Evolutionary conservation across 2,797 vertebrate species (phyloP).

Genomic region (Naso thynnoides): DNA sequence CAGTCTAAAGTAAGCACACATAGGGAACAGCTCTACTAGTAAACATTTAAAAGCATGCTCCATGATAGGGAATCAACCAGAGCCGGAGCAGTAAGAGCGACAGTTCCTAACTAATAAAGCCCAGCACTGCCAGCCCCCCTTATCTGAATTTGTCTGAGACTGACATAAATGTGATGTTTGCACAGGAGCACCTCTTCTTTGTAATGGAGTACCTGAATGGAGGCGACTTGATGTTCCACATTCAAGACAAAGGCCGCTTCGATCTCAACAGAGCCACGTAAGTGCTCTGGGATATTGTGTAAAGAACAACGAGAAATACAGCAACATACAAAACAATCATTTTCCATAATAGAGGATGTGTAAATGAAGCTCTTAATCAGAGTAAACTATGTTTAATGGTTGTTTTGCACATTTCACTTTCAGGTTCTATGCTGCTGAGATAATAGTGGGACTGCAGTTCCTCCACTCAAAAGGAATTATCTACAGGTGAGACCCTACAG

Average conservation of each 20-base stretch:
- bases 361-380: not conserved
- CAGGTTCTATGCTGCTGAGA: slow-evolving; percentile 96
- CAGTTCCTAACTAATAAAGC: slow-evolving; percentile 9
- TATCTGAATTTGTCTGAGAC: slow-evolving; percentile 25
- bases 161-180: slow-evolving; percentile 57
- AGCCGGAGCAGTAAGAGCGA: slow-evolving; percentile 37
- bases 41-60: slow-evolving; percentile 11
- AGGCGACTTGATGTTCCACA: slow-evolving; percentile 99
- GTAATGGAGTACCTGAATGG: slow-evolving; percentile 99
- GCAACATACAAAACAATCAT: not conserved
- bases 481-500: slow-evolving; percentile 89
- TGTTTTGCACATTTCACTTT: slow-evolving; percentile 35
- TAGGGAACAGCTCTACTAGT: not conserved
- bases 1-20: slow-evolving; percentile 91
- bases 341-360: not conserved
- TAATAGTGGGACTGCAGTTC: slow-evolving; percentile 94
- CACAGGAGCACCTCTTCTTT: slow-evolving; percentile 97
- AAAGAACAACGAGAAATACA: not conserved
- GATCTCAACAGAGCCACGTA: slow-evolving; percentile 94
- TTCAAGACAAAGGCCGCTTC: slow-evolving; percentile 97
- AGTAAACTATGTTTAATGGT: slow-evolving; percentile 23
- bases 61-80: slow-evolving; percentile 46
- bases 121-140: not conserved
- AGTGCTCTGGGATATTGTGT: slow-evolving; percentile 53
- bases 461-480: slow-evolving; percentile 95